A percentile compares a stretch with the other conserved stretches of the same genome.
These are phyloP conservation scores for Rotaria macrura DNA, from an alignment of 2,888 invertebrate species.

Conservation along the genomic window DNA sequence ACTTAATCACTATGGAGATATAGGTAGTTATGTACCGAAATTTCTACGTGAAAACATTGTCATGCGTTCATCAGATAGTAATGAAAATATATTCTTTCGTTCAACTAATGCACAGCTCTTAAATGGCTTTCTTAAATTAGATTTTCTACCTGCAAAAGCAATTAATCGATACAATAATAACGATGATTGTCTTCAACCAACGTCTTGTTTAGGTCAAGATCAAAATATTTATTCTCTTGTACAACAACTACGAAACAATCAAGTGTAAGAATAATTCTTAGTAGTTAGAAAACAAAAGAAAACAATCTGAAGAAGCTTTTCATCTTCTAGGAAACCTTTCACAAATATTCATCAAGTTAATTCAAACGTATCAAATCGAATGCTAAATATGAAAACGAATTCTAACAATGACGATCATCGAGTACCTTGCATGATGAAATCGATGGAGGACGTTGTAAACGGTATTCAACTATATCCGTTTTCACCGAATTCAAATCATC, in stretches of 20 bases:
- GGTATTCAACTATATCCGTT: neutral
- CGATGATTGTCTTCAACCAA: neutral
- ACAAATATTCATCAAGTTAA: neutral
- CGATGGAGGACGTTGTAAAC: neutral
- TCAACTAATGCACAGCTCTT: neutral
- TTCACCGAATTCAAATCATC: neutral
- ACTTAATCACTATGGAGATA: slow-evolving; percentile 14
- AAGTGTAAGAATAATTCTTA: neutral
- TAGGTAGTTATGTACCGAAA: slow-evolving; percentile 9
- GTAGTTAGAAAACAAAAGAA: too few species aligned
- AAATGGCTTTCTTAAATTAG: neutral
- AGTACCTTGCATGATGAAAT: neutral
- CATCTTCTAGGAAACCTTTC: neutral
- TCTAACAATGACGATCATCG: neutral
- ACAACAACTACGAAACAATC: neutral
- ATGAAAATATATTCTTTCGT: slow-evolving; percentile 16
- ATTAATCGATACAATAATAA: neutral
- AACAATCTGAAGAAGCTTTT: neutral
- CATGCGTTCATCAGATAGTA: neutral
- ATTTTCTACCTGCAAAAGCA: neutral
- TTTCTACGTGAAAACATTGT: neutral
- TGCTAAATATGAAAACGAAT: neutral
- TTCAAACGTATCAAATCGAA: neutral
- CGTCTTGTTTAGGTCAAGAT: neutral
- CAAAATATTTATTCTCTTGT: neutral